Evolutionary conservation across 2,888 invertebrate genomes (phyloP).

Genomic region (Crepidodera aurea): DNA sequence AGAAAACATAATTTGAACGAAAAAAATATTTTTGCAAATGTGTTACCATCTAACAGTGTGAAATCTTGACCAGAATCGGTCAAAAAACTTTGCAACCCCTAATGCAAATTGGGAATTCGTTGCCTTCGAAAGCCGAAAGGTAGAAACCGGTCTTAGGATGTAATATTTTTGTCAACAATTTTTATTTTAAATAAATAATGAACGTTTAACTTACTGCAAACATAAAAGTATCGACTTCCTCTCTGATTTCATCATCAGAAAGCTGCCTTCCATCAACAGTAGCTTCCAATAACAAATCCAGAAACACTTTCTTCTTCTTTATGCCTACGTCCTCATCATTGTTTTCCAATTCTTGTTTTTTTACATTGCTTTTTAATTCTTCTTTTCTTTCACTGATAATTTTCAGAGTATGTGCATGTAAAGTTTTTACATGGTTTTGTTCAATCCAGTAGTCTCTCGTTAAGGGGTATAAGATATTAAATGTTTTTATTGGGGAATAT

Average conservation of each 20-base stretch:
- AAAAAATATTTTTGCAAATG: too few species aligned
- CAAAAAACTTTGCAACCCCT: too few species aligned
- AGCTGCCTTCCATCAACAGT: constrained; percentile 68
- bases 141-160: too few species aligned
- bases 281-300: constrained; percentile 69
- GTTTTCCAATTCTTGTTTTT: constrained; percentile 6
- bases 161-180: too few species aligned
- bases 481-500: constrained; percentile 63
- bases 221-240: constrained; percentile 79
- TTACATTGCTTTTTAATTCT: constrained; percentile 27
- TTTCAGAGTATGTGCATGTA: constrained; percentile 66
- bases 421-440: constrained; percentile 53
- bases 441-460: constrained; percentile 68
- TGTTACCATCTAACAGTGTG: too few species aligned
- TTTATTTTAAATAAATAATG: too few species aligned
- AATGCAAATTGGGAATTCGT: too few species aligned
- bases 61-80: too few species aligned
- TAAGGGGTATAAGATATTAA: constrained; percentile 62
- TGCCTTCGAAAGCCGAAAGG: too few species aligned
- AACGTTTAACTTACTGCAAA: constrained; percentile 60
- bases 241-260: constrained; percentile 68
- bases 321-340: constrained; percentile 27
- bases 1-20: too few species aligned
- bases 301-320: constrained; percentile 71
- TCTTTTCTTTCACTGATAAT: constrained; percentile 59